A percentile compares a stretch with the other conserved stretches of the same genome.
These are phyloP conservation scores for Camponotus pennsylvanicus DNA, from an alignment of 1,140 invertebrate species.

Conservation along the genomic window DNA sequence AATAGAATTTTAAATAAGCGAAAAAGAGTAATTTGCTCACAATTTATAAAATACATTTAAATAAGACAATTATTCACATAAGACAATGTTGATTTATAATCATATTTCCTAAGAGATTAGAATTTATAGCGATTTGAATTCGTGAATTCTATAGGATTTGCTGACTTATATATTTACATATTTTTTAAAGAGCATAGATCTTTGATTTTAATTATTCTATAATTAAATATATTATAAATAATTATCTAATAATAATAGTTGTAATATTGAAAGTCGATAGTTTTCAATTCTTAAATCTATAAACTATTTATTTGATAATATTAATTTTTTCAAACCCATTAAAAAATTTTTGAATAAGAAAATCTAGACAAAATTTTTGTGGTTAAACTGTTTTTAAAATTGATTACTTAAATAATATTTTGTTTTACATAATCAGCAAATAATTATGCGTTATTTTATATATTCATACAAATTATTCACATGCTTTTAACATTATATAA, in stretches of 20 bases:
- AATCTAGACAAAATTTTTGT: neutral
- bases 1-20: neutral
- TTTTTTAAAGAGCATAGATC: conserved; percentile 4
- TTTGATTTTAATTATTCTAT: neutral
- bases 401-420: neutral
- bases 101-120: neutral
- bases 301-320: neutral
- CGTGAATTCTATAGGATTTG: conserved; percentile 22
- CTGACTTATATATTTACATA: conserved; percentile 37
- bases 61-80: too few relatives aligned
- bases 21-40: neutral
- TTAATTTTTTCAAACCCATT: neutral
- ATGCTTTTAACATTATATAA: neutral
- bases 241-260: neutral
- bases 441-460: conserved; percentile 18
- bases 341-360: too few relatives aligned
- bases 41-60: neutral
- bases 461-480: neutral
- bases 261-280: neutral
- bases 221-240: neutral
- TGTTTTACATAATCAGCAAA: neutral
- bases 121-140: conserved; percentile 17
- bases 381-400: neutral
- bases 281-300: neutral
- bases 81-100: neutral